phyloP scores from a whole-genome alignment of 2,113 vertebrate genomes.

The Sorex araneus region DNA sequence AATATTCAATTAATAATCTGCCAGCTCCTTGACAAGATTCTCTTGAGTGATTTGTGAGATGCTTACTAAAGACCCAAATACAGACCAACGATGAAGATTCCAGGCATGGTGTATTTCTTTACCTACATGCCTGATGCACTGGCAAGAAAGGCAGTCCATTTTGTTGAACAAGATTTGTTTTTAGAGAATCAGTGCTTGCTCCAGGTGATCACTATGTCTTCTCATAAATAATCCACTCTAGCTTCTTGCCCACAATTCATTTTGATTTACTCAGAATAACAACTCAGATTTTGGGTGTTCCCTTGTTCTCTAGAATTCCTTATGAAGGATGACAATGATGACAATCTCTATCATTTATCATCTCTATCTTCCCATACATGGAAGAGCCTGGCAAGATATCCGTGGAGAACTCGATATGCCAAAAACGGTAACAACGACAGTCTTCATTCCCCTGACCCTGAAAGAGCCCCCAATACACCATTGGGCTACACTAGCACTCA shows the following conservation, averaged over 20 bases:
- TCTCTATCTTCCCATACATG: not conserved
- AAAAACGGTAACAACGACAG: too few species aligned
- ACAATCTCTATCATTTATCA: not conserved
- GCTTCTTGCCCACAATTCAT: not conserved
- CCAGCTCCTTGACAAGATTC: constrained; percentile 4
- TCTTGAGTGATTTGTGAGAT: constrained; percentile 23
- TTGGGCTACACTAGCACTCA: too few species aligned
- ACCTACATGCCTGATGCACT: not conserved
- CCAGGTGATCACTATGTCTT: not conserved
- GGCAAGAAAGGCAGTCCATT: not conserved
- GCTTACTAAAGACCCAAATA: constrained; percentile 22
- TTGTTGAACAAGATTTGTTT: not conserved
- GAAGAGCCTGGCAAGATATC: too few species aligned
- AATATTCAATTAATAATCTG: constrained; percentile 24
- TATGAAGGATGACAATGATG: not conserved
- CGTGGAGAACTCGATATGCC: too few species aligned
- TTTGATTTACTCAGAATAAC: not conserved
- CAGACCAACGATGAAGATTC: not conserved
- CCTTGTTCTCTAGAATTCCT: not conserved
- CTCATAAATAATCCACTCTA: not conserved
- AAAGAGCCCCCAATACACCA: too few species aligned
- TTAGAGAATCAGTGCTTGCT: not conserved
- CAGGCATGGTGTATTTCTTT: not conserved
- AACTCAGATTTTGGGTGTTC: not conserved
- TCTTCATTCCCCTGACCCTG: too few species aligned